Conservation (phyloP, 2,797 vertebrate genomes). For the Lagodon rhomboides region DNA sequence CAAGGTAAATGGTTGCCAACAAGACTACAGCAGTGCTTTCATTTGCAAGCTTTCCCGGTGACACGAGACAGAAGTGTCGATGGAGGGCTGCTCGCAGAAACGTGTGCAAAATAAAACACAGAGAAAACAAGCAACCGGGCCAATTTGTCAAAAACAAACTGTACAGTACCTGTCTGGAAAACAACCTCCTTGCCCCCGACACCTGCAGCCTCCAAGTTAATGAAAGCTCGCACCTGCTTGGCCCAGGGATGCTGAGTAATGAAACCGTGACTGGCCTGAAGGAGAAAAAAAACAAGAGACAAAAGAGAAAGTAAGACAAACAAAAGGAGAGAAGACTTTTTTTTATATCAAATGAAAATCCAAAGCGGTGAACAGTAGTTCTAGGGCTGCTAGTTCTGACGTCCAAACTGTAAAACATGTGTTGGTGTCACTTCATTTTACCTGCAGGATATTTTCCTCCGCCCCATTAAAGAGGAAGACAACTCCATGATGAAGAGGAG, state of each 20-base stretch:
- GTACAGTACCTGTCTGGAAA: slow-evolving; percentile 94
- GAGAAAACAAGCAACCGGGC: background rate
- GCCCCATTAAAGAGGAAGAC: slow-evolving; percentile 98
- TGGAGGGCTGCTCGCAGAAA: background rate
- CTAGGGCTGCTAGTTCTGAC: background rate
- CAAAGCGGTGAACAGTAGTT: background rate
- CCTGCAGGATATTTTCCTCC: slow-evolving; percentile 97
- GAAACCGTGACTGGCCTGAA: slow-evolving; percentile 98
- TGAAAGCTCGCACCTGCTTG: slow-evolving; percentile 93
- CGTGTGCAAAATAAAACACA: slow-evolving; percentile 2
- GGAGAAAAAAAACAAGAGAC: background rate
- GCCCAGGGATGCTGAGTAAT: slow-evolving; percentile 98
- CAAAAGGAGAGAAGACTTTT: background rate
- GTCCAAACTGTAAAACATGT: background rate
- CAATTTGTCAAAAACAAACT: background rate
- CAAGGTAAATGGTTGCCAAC: background rate
- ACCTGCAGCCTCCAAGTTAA: slow-evolving; percentile 98
- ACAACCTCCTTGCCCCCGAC: slow-evolving; percentile 99
- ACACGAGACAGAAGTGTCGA: background rate
- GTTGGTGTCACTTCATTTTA: slow-evolving; percentile 66
- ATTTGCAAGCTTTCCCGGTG: background rate
- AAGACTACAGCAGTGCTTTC: background rate
- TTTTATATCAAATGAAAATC: background rate
- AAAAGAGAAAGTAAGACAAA: slow-evolving; percentile 2
- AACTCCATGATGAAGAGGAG: slow-evolving; percentile 91